Evolutionary conservation across 2,113 vertebrate species (phyloP), one percentile per base, ranked within the genome.

Genomic region (Brachyhypopomus occidentalis): DNA sequence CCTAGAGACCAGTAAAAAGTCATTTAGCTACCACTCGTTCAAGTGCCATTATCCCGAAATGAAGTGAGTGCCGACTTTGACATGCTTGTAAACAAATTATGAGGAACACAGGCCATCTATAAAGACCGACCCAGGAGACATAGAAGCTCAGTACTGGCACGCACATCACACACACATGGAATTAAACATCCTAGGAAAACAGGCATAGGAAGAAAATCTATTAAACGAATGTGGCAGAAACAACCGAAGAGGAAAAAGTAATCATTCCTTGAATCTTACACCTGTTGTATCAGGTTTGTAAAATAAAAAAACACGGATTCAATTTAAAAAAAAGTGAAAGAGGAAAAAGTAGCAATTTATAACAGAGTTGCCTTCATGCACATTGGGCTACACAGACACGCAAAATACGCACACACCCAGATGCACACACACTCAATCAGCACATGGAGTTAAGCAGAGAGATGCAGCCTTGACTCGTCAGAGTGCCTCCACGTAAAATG

Each of bases 71-170:
- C 36, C 67, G 58, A 81, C 27, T 79, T 80, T 79, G 77, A 69
- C 77, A 84, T 67, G 30, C 77, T 79, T 45, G 36, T 83, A 81
- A 83, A 77, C 81, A 86, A 86, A 86, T 86, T 66, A 85, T 69
- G 48, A 83, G 84, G 67, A 77, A 76, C 70, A 25, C 59, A 70
- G 74, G 67, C 58, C 71, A 14, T 78, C 74, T 80, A 83, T 83
- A 78, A 86, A 83, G 58, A 45, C 55, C 82, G 45, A 75, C 79
- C 75, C 55, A 4, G 12, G 59, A 56, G 75, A 62, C 75, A 72
- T 2, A 66, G 41, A 22, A 36, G 36, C 71, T 60, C 55, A 3
- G 45, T 23, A 56, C 14, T 55, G 25, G 11, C 22, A 66, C 36
- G 74, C 58, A 81, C 64, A 77, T 56, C 20, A 77, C 52, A 67